phyloP scores from a whole-genome alignment of 1,140 invertebrate genomes.

The Paramacrobiotus metropolitanus region DNA sequence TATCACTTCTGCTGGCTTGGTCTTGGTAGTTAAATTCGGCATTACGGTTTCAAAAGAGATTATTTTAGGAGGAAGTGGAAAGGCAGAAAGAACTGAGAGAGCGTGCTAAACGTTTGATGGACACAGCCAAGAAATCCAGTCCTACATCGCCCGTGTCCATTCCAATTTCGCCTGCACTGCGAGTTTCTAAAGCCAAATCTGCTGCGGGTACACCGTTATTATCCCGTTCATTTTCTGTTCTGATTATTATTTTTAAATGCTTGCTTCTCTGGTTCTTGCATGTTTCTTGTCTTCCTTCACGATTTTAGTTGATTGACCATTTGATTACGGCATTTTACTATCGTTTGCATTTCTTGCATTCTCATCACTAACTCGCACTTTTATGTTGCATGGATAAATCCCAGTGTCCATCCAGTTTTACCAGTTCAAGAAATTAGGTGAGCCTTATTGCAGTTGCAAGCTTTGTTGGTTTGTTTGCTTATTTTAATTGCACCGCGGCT shows the following conservation, averaged over 20 bases:
- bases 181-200: neutral
- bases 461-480: no score
- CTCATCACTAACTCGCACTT: no score
- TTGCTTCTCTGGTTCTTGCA: no score
- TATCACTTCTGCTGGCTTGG: no score
- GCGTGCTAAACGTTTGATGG: constrained; percentile 61
- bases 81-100: constrained; percentile 58
- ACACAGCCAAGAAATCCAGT: constrained; percentile 35
- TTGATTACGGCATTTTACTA: no score
- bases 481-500: no score
- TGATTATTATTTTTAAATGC: neutral
- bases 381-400: constrained; percentile 5
- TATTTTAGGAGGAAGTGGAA: constrained; percentile 45
- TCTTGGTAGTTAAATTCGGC: no score
- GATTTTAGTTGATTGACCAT: no score
- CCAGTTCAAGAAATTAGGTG: constrained; percentile 11
- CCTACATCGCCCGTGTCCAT: neutral
- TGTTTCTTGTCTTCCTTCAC: no score
- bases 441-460: no score
- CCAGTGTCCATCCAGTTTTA: constrained; percentile 13
- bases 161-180: neutral
- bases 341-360: no score
- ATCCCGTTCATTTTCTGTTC: neutral
- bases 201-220: neutral
- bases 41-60: no score